These are phyloP conservation scores for Panzeria rudis DNA, from an alignment of 2,888 invertebrate species.

Conservation along the genomic window DNA sequence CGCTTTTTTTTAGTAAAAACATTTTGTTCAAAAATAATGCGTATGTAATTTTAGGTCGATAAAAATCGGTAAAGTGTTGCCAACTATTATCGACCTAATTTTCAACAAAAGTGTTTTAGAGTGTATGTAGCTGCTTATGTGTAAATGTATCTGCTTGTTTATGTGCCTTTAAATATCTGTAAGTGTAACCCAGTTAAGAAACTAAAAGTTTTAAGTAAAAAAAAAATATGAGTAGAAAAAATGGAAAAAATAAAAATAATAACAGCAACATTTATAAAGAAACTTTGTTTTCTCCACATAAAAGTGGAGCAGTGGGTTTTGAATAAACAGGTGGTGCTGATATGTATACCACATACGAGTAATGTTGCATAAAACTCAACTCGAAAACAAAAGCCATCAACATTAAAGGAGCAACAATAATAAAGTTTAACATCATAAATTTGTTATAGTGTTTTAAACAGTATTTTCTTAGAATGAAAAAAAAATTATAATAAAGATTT, in stretches of 20 bases:
- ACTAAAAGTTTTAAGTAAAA: slow-evolving; percentile 45
- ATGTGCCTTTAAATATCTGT: slow-evolving; percentile 13
- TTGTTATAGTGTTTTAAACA: slow-evolving; percentile 28
- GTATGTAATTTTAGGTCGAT: too few relatives aligned
- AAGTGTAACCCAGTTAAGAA: slow-evolving; percentile 57
- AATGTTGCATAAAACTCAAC: background rate
- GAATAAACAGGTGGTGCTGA: background rate
- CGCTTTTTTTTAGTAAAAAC: too few relatives aligned
- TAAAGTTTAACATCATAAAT: slow-evolving; percentile 37
- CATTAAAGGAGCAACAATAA: background rate
- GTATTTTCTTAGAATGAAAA: background rate
- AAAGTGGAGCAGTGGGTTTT: background rate
- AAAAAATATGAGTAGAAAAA: slow-evolving; percentile 29
- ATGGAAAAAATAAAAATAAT: too few relatives aligned
- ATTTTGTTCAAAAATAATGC: too few relatives aligned
- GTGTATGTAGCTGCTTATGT: background rate
- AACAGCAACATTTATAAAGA: slow-evolving; percentile 39
- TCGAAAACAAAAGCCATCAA: too few relatives aligned
- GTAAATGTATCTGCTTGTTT: background rate
- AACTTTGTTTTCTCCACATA: slow-evolving; percentile 23
- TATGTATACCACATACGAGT: background rate
- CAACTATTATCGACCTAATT: too few relatives aligned
- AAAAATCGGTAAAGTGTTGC: too few relatives aligned
- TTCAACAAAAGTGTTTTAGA: too few relatives aligned
- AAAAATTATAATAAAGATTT: background rate